Evolutionary conservation across 2,797 vertebrate species (phyloP), one percentile per base, ranked within the genome.

Genomic region (Babyrousa celebensis): DNA sequence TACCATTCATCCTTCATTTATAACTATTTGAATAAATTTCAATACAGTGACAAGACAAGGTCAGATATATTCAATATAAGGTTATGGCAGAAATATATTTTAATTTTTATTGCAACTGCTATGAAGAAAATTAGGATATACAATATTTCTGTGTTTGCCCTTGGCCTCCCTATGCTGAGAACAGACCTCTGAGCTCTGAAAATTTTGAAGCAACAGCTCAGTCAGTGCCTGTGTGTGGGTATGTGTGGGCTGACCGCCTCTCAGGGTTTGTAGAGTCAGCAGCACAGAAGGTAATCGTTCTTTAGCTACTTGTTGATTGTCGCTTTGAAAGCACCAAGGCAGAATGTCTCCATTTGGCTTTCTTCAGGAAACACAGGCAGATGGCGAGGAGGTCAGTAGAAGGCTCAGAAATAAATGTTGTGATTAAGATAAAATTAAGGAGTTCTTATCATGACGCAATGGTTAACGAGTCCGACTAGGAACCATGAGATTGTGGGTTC

Each of bases 11-110:
- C 72, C 25, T 93, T 95, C 68, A 36, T 96, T 95, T 95, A 82
- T 5, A 96, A 32, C 29, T 91, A 83, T 93, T 91, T 91, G 86
- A 96, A 94, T 95, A 63, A 75, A 56, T 91, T 95, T 94, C 62
- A 43, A 0, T 48, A 72, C 2, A 85, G 29, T 58, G 52, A 68
- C 54, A 94, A 77, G 43, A 65, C 2, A 43, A 90, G 23, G 52
- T 95, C 90, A 92, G 48, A 4, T 67, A 93, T 77, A 20, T 93
- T 94, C 67, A 79, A 17, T 71, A 63, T 23, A 48, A n/a, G 62
- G 29, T 75, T 40, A 12, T 75, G 58, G 25, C 63, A 12, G 72
- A 52, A 88, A 56, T 14, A 43, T 68, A 70, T 88, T 84, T 96
- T 90, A 79, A 79, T 25, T 92, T 92, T 96, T 70, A 84, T 88